Evolutionary conservation across 2,113 vertebrate genomes (phyloP), one percentile per base, ranked within the genome.

Genomic region (Solea solea): DNA sequence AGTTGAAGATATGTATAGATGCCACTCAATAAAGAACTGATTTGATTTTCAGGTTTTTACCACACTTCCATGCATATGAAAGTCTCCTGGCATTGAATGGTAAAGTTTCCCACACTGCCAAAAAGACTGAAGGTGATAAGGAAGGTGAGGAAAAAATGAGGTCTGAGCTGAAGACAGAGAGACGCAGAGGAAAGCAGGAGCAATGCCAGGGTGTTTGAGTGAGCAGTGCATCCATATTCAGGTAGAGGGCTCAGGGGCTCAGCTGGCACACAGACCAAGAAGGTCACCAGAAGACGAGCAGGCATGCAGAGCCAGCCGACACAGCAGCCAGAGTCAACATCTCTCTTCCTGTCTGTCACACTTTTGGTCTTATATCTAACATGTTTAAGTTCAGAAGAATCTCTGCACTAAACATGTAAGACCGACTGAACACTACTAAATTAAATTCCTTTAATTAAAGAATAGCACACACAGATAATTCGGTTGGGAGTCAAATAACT

Each of bases 151-250:
- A 72, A 55, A 80, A 80, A 68, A 64, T 21, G 27, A 62, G 15
- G 50, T 70, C 57, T 56, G 80, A 81, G 61, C 52, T 39, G 63
- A 15, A 66, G 58, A 68, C 52, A 14, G 57, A 15, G 21, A 28
- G 46, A 34, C 42, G 28, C 16, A 46, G 49, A 65, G 69, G 59
- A 16, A 25, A 64, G 59, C 6, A 39, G 61, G 51, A 74, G 52
- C 0, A 7, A 8, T 46, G 83, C 81, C 80, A 76, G 21, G 42
- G 11, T 68, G 80, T 84, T 78, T 72, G 57, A 82, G 78, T n/a
- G 74, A 86, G 78, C 85, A 13, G 68, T 70, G 57, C 79, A 86
- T 90, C 83, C 84, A 86, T 89, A 88, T 90, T 90, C 80, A 90
- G 81, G 64, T 44, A 5, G 53, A 52, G 74, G 72, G 61, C 80